phyloP scores from a whole-genome alignment of 2,113 vertebrate species.

The Calidris pygmaea region DNA sequence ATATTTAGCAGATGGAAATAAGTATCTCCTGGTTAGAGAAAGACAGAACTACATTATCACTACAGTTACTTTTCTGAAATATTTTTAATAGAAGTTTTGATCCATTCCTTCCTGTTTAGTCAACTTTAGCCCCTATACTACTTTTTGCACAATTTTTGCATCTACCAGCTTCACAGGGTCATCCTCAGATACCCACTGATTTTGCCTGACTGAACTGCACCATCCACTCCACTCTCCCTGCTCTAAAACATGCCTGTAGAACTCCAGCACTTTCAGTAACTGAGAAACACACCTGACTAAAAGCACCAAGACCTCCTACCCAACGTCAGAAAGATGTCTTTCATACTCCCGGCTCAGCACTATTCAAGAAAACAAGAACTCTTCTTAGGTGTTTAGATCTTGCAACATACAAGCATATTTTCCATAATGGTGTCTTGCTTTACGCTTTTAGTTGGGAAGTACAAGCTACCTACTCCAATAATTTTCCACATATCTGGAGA shows the following conservation, averaged over 20 bases:
- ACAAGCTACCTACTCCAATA: neutral
- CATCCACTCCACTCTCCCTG: too few relatives aligned
- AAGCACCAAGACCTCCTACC: neutral
- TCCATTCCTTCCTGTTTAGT: neutral
- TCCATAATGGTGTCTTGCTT: neutral
- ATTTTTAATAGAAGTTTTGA: neutral
- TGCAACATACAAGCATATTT: neutral
- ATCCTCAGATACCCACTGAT: neutral
- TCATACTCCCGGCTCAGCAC: neutral
- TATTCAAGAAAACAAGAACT: neutral
- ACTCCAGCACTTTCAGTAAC: neutral
- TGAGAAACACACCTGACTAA: neutral
- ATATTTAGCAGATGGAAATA: neutral
- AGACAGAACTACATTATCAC: neutral
- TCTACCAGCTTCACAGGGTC: neutral
- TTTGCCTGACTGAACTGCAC: neutral
- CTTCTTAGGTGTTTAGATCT: neutral
- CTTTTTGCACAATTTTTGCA: neutral
- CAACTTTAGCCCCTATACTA: neutral
- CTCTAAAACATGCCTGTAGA: neutral
- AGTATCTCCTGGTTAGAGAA: neutral
- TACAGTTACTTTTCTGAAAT: neutral
- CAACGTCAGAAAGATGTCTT: neutral
- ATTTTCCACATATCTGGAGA: neutral
- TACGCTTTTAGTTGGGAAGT: neutral